These are phyloP conservation scores for Atta texana DNA, from an alignment of 1,140 invertebrate genomes.

Conservation along the genomic window DNA sequence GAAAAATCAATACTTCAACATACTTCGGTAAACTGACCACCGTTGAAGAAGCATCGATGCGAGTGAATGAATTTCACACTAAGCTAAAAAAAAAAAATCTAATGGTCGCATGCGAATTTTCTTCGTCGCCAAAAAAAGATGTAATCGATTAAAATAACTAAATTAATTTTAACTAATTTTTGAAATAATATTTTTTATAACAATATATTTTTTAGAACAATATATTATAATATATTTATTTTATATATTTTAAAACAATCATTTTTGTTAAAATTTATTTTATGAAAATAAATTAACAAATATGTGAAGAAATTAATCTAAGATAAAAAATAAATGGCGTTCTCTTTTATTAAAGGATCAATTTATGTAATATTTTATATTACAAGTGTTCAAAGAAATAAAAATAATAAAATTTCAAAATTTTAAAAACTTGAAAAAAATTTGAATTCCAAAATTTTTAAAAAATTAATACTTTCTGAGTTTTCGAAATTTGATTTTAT, in stretches of 20 bases:
- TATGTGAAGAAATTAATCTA: background rate
- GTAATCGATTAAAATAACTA: conserved; percentile 13
- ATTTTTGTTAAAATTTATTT: background rate
- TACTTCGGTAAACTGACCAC: conserved; percentile 58
- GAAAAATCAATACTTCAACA: conserved; percentile 70
- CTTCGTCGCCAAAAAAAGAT: conserved; percentile 10
- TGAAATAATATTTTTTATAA: background rate
- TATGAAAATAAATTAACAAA: background rate
- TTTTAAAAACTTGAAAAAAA: background rate
- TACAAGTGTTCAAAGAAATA: background rate
- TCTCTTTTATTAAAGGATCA: background rate
- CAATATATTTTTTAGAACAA: background rate
- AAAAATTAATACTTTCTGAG: background rate
- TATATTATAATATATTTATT: background rate
- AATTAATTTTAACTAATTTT: background rate
- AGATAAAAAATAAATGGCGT: background rate
- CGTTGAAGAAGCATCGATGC: conserved; percentile 52
- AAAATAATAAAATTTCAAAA: background rate
- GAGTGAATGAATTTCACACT: conserved; percentile 46
- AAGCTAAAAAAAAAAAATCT: conserved; percentile 26
- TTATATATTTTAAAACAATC: background rate
- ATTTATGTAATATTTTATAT: background rate
- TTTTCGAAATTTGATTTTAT: background rate
- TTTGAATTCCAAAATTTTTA: background rate
- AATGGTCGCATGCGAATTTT: background rate